These are phyloP conservation scores for Pachyrhynchus sulphureomaculatus DNA, from an alignment of 1,140 invertebrate species.

Conservation along the genomic window DNA sequence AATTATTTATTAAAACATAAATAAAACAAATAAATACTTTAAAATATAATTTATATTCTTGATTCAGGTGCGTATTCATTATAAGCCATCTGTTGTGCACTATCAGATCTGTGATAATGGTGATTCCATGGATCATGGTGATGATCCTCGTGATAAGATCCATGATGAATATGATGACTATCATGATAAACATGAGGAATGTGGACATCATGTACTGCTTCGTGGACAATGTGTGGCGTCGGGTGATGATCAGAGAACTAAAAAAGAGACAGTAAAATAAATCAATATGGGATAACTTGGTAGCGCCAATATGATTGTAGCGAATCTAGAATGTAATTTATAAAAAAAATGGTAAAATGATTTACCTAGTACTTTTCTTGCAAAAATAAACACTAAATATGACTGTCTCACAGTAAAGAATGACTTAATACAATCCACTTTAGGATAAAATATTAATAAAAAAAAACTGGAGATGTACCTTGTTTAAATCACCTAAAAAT, in stretches of 20 bases:
- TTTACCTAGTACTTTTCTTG: no score
- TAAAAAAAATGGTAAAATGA: no score
- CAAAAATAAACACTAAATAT: no score
- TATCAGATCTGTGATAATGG: slow-evolving; percentile 54
- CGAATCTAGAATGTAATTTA: no score
- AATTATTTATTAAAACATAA: slow-evolving; percentile 4
- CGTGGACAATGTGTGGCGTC: slow-evolving; percentile 21
- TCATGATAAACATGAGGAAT: slow-evolving; percentile 26
- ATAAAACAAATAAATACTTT: slow-evolving; percentile 1
- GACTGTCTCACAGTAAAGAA: no score
- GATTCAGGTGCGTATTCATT: slow-evolving; percentile 59
- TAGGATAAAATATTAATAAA: no score
- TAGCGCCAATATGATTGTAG: no score
- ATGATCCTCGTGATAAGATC: slow-evolving; percentile 55
- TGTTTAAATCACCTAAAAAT: no score
- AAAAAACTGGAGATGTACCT: no score
- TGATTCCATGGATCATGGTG: slow-evolving; percentile 65
- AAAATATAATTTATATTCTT: slow-evolving; percentile 3
- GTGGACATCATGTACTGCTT: slow-evolving; percentile 27
- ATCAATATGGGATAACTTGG: no score
- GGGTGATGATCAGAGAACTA: slow-evolving; percentile 19
- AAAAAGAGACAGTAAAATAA: neutral
- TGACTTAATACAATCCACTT: no score
- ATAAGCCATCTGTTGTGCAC: slow-evolving; percentile 71
- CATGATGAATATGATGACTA: slow-evolving; percentile 13